A percentile compares a stretch with the other conserved stretches of the same genome.
phyloP scores from a whole-genome alignment of 2,797 vertebrate genomes.

The Lutjanus argentimaculatus region DNA sequence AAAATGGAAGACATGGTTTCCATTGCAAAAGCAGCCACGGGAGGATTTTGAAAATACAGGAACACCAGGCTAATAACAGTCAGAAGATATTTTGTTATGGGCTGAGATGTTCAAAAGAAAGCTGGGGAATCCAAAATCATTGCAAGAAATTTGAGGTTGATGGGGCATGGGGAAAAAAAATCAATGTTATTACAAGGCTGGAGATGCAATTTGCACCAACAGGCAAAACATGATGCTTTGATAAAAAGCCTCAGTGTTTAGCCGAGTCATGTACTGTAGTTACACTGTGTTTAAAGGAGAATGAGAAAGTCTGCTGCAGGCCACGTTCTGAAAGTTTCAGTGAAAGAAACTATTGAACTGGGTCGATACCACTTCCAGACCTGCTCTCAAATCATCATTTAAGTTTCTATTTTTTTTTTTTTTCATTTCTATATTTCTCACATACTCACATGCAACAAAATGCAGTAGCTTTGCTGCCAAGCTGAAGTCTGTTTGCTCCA shows the following conservation, averaged over 20 bases:
- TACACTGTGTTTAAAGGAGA: slow-evolving; percentile 34
- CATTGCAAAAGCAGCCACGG: slow-evolving; percentile 41
- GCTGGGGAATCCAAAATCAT: slow-evolving; percentile 55
- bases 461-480: neutral
- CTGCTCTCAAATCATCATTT: neutral
- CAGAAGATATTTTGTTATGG: slow-evolving; percentile 42
- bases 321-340: slow-evolving; percentile 26
- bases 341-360: slow-evolving; percentile 6
- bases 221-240: slow-evolving; percentile 56
- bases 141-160: slow-evolving; percentile 47
- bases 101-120: slow-evolving; percentile 42
- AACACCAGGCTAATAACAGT: slow-evolving; percentile 53
- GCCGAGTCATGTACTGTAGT: slow-evolving; percentile 12
- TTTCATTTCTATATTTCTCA: too few species aligned
- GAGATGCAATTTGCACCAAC: slow-evolving; percentile 56
- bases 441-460: neutral
- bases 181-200: slow-evolving; percentile 70
- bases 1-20: slow-evolving; percentile 20
- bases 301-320: slow-evolving; percentile 51
- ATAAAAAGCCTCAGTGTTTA: slow-evolving; percentile 46
- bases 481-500: neutral
- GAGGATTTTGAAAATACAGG: slow-evolving; percentile 36
- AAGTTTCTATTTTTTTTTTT: neutral
- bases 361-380: slow-evolving; percentile 29
- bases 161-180: slow-evolving; percentile 41